phyloP scores from a whole-genome alignment of 2,113 vertebrate genomes.

The Terrapene triunguis region DNA sequence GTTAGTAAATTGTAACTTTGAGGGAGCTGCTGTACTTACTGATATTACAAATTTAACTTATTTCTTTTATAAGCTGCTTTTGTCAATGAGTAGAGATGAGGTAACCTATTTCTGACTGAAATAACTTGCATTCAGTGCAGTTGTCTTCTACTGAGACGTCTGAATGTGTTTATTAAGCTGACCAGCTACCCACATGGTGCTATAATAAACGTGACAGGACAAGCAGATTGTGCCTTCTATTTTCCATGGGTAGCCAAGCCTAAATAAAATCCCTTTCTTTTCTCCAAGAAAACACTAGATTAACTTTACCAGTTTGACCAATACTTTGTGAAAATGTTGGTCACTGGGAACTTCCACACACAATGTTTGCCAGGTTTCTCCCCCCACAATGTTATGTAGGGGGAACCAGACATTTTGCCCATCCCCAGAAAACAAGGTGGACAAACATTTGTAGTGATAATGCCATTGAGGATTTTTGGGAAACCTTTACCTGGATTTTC shows the following conservation, averaged over 20 bases:
- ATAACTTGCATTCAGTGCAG: background rate
- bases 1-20: background rate
- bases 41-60: background rate
- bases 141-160: accelerated
- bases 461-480: background rate
- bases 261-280: background rate
- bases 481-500: background rate
- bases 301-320: background rate
- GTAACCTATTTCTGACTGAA: background rate
- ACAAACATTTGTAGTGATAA: background rate
- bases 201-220: background rate
- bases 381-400: background rate
- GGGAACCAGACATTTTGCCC: accelerated
- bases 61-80: background rate
- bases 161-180: background rate
- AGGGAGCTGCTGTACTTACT: background rate
- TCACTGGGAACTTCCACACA: accelerated
- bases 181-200: accelerated
- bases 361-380: background rate
- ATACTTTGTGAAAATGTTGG: background rate
- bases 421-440: background rate
- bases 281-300: background rate
- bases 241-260: background rate
- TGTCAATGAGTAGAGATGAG: background rate
- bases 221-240: background rate